A percentile compares a stretch with the other conserved stretches of the same genome.
Evolutionary conservation across 2,888 invertebrate species (phyloP).

Genomic region (Hoplodrina ambigua): DNA sequence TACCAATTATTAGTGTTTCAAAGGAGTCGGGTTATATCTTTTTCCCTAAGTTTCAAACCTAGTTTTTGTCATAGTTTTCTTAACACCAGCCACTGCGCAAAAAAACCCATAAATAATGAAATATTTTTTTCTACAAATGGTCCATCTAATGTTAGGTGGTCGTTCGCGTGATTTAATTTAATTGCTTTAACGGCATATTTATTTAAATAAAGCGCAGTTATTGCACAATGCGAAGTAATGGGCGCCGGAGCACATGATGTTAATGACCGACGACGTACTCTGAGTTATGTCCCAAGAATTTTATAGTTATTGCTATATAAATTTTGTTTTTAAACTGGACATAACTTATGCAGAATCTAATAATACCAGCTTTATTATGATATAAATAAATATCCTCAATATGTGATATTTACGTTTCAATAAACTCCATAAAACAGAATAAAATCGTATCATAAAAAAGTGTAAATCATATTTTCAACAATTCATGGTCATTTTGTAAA

Average conservation of each 20-base stretch:
- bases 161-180: constrained; percentile 63
- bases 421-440: background rate
- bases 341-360: constrained; percentile 1
- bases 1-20: too few relatives aligned
- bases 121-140: constrained; percentile 29
- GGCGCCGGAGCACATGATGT: constrained; percentile 36
- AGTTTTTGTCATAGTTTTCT: too few relatives aligned
- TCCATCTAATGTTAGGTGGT: constrained; percentile 45
- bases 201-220: constrained; percentile 66
- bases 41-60: too few relatives aligned
- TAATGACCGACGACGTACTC: constrained; percentile 47
- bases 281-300: constrained; percentile 29
- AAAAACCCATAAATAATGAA: background rate
- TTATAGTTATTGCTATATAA: constrained; percentile 9
- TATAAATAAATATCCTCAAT: background rate
- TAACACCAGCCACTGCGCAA: background rate
- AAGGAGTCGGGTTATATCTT: too few relatives aligned
- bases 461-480: background rate
- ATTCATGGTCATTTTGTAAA: background rate
- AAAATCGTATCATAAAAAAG: background rate
- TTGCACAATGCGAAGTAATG: constrained; percentile 48
- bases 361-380: background rate
- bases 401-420: background rate
- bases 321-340: constrained; percentile 16
- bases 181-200: constrained; percentile 68